Percentiles rank a stretch among this genome's conserved stretches.
These are phyloP conservation scores for Seriola aureovittata DNA, from an alignment of 2,113 vertebrate species.

Conservation along the genomic window DNA sequence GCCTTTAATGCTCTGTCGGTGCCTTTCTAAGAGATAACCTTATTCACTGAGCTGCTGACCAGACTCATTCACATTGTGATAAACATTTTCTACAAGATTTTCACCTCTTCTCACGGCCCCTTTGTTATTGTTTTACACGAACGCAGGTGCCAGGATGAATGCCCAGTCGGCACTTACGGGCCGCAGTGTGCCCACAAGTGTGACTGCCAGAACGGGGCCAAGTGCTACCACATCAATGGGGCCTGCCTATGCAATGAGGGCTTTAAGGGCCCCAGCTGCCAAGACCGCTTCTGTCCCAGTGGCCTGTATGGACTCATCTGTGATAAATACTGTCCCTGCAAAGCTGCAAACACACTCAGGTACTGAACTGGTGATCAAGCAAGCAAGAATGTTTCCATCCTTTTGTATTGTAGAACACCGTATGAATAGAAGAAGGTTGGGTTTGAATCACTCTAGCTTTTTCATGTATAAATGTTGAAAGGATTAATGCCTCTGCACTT, in stretches of 20 bases:
- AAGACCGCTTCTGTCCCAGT: slow-evolving; percentile 92
- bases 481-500: background rate
- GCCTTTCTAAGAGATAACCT: background rate
- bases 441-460: background rate
- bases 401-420: background rate
- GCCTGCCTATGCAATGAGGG: slow-evolving; percentile 93
- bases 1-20: too few relatives aligned
- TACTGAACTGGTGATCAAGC: slow-evolving; percentile 57
- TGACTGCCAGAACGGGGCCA: slow-evolving; percentile 94
- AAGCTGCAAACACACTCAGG: slow-evolving; percentile 90
- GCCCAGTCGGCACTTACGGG: slow-evolving; percentile 91
- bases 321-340: slow-evolving; percentile 91
- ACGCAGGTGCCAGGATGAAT: slow-evolving; percentile 95
- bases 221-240: slow-evolving; percentile 92
- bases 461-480: background rate
- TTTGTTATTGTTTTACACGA: background rate
- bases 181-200: slow-evolving; percentile 92
- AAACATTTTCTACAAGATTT: too few relatives aligned
- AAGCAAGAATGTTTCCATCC: background rate
- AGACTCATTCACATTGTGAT: background rate
- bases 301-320: slow-evolving; percentile 93
- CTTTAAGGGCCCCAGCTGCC: slow-evolving; percentile 93
- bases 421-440: background rate
- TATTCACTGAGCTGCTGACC: background rate
- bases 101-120: background rate